A percentile compares a stretch with the other conserved stretches of the same genome.
These are phyloP conservation scores for Drosophila nr. perissopoda DNA, from an alignment of 2,888 invertebrate species.

Conservation along the genomic window DNA sequence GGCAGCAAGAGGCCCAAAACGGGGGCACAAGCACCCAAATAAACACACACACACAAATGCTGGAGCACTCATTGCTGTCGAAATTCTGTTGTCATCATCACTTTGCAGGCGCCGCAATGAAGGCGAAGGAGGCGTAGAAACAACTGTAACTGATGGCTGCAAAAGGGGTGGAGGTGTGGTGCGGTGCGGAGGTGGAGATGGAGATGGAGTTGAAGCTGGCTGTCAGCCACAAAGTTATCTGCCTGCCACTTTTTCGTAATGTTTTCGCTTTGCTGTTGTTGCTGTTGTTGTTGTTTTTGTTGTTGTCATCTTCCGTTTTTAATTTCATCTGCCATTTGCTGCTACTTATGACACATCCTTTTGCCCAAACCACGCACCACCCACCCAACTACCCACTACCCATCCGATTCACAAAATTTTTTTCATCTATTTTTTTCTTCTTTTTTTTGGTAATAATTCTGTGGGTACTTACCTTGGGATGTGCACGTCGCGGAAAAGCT, in stretches of 20 bases:
- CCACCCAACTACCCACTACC: slow-evolving; percentile 8
- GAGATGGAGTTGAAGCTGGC: slow-evolving; percentile 52
- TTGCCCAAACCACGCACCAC: slow-evolving; percentile 14
- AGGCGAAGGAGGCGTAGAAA: slow-evolving; percentile 24
- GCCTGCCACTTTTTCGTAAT: slow-evolving; percentile 53
- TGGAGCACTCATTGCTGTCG: slow-evolving; percentile 43
- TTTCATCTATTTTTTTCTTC: slow-evolving; percentile 2
- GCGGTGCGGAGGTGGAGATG: background rate
- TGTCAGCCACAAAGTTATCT: slow-evolving; percentile 79
- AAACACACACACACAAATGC: slow-evolving; percentile 15
- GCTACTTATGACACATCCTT: slow-evolving; percentile 81
- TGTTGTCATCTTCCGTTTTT: slow-evolving; percentile 77
- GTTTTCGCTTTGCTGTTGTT: slow-evolving; percentile 31
- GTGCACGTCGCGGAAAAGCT: slow-evolving; percentile 99
- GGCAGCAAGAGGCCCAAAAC: slow-evolving; percentile 22
- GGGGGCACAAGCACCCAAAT: slow-evolving; percentile 12
- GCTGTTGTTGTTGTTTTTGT: slow-evolving; percentile 45
- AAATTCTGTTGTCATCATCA: slow-evolving; percentile 80
- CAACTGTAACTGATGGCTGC: slow-evolving; percentile 36
- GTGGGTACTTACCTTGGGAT: slow-evolving; percentile 95
- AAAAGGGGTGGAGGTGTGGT: slow-evolving; percentile 5
- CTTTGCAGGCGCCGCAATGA: slow-evolving; percentile 52
- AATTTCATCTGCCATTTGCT: slow-evolving; percentile 81
- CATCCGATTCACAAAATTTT: slow-evolving; percentile 26
- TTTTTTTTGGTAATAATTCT: slow-evolving; percentile 48